A percentile compares a stretch with the other conserved stretches of the same genome.
phyloP scores from a whole-genome alignment of 2,888 invertebrate species.

The Apoda limacodes region DNA sequence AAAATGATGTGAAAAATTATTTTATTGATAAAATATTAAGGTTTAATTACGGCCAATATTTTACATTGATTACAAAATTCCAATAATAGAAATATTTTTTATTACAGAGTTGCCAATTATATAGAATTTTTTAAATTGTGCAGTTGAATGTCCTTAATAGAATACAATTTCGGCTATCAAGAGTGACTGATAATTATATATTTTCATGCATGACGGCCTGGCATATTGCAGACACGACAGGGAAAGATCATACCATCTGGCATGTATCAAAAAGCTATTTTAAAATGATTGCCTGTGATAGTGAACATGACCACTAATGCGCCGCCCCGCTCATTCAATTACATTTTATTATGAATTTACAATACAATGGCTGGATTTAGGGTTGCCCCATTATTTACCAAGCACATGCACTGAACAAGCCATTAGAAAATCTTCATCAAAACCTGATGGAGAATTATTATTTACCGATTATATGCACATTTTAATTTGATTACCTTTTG shows the following conservation, averaged over 20 bases:
- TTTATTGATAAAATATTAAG: too few species aligned
- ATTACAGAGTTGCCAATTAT: constrained; percentile 11
- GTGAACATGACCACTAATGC: constrained; percentile 45
- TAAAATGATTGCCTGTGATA: constrained; percentile 59
- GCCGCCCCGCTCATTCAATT: constrained; percentile 55
- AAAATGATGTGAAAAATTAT: too few species aligned
- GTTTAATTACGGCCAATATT: too few species aligned
- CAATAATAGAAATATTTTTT: too few species aligned
- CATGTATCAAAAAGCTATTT: constrained; percentile 51
- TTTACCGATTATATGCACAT: too few species aligned
- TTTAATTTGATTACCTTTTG: too few species aligned
- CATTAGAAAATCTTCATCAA: not conserved
- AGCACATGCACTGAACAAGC: constrained; percentile 4
- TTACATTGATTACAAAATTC: too few species aligned
- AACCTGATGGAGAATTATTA: not conserved
- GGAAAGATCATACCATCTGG: constrained; percentile 36
- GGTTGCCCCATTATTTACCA: too few species aligned
- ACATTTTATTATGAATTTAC: constrained; percentile 46
- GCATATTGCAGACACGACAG: not conserved
- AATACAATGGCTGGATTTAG: constrained; percentile 39
- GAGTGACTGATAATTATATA: too few species aligned
- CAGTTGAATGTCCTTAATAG: too few species aligned
- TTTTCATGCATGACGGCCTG: not conserved
- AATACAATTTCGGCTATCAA: too few species aligned
- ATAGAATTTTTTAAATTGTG: too few species aligned